phyloP scores from a whole-genome alignment of 2,113 vertebrate genomes.

The Bambusicola thoracicus region DNA sequence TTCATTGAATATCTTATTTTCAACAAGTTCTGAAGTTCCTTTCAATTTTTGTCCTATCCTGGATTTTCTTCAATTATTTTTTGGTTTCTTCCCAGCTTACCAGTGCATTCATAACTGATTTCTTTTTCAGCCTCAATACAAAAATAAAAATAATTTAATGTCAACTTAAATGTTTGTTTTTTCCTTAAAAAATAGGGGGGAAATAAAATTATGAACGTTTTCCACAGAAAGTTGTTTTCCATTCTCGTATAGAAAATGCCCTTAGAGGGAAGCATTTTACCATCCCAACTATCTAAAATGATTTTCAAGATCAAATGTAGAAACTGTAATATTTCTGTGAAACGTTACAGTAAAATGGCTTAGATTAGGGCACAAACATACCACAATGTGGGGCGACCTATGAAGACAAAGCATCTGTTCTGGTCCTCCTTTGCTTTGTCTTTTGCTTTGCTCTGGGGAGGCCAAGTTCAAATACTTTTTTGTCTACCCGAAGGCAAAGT shows the following conservation, averaged over 20 bases:
- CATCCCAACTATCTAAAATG: background rate
- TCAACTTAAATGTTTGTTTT: background rate
- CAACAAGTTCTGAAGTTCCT: background rate
- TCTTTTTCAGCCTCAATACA: background rate
- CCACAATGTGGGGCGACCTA: fast-evolving
- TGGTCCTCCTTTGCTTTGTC: background rate
- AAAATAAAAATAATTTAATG: background rate
- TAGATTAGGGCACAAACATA: background rate
- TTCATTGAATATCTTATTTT: background rate
- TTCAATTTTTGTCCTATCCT: background rate
- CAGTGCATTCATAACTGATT: background rate
- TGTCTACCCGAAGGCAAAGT: background rate
- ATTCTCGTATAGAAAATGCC: background rate
- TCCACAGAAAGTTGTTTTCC: background rate
- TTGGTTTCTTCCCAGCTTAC: background rate
- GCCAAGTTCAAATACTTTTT: background rate
- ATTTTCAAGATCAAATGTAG: background rate
- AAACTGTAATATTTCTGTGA: background rate
- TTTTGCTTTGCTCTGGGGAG: background rate
- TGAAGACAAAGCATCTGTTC: background rate
- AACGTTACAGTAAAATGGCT: background rate
- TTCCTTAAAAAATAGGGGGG: background rate
- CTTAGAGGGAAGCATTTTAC: background rate
- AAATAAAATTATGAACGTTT: background rate
- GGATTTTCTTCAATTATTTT: background rate